Conservation (phyloP, 2,113 vertebrate genomes). For the Sylvilagus bachmani region DNA sequence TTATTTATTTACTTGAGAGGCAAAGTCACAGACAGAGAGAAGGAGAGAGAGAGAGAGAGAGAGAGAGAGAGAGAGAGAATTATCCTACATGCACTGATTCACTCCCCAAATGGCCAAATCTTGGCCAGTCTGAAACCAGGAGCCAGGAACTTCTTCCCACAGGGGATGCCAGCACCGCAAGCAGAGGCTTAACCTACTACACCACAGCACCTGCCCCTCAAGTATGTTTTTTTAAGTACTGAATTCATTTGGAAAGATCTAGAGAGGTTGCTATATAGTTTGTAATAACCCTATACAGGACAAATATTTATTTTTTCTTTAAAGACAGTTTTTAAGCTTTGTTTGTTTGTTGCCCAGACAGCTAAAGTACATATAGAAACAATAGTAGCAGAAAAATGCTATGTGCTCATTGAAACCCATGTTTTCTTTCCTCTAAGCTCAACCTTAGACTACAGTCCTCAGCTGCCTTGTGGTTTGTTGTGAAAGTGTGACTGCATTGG, state of each 20-base stretch:
- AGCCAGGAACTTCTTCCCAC: no score
- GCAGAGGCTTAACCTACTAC: no score
- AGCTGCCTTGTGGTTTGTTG: neutral
- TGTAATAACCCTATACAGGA: neutral
- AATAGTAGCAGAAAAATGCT: neutral
- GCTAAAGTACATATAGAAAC: neutral
- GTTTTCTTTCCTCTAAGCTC: neutral
- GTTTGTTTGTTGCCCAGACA: neutral
- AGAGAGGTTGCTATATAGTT: neutral
- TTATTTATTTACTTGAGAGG: no score
- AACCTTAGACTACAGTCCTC: neutral
- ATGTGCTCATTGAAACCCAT: neutral
- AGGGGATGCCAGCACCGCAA: no score
- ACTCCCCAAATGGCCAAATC: no score
- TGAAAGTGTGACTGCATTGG: neutral
- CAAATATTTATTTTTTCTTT: slow-evolving; percentile 3
- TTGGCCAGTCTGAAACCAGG: no score
- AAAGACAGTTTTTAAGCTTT: neutral
- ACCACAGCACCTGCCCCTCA: no score
- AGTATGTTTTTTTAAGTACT: neutral
- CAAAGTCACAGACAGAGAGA: no score
- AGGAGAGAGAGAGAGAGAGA: no score
- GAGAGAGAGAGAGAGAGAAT: no score
- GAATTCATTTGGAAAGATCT: neutral
- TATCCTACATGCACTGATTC: no score